Evolutionary conservation across 1,140 invertebrate genomes (phyloP), one percentile per base, ranked within the genome.

Genomic region (Dufourea novaeangliae): DNA sequence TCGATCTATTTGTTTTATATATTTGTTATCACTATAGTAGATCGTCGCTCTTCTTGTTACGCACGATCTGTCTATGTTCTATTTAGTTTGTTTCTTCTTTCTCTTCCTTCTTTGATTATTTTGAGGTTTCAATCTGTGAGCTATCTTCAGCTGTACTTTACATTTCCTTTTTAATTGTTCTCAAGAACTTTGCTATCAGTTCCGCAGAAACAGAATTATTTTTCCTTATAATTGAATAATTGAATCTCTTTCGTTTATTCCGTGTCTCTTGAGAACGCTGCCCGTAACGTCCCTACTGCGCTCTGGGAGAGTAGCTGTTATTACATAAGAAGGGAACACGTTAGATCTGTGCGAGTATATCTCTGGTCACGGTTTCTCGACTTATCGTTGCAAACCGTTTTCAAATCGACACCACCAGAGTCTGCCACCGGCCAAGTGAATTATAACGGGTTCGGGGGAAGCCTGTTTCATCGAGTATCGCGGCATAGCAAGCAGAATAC

Each of bases 251-350:
- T 56, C 68, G 39, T n/a, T 81, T 22, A 62, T 63, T 70, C 68
- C 71, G 10, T 22, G 62, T 20, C 44, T 68, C 59, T 17, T 37
- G 52, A 27, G 20, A 68, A 20, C 46, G 68, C 75, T 44, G 46
- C 7, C 67, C 46, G 29, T 78, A 50, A 85, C 80, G 73, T 78
- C 70, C 68, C 44, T n/a, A n/a, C n/a, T 50, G 75, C 57, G 61
- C 46, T 72, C 56, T 41, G 12, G 7, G 59, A 39, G 25, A 44
- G 37, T 25, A 8, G 20, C 7, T 11, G 32, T 71, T 25, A 20
- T 85, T 85, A 78, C 61, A 59, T 83, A 83, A 85, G 34, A 54
- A 17, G 27, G 12, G 14, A 32, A 27, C 54, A 32, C 29, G 62
- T 68, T 72, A 64, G 64, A 64, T 79, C 62, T 46, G 14, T 22